Conservation (phyloP, 2,113 vertebrate genomes). For the Bos indicus region DNA sequence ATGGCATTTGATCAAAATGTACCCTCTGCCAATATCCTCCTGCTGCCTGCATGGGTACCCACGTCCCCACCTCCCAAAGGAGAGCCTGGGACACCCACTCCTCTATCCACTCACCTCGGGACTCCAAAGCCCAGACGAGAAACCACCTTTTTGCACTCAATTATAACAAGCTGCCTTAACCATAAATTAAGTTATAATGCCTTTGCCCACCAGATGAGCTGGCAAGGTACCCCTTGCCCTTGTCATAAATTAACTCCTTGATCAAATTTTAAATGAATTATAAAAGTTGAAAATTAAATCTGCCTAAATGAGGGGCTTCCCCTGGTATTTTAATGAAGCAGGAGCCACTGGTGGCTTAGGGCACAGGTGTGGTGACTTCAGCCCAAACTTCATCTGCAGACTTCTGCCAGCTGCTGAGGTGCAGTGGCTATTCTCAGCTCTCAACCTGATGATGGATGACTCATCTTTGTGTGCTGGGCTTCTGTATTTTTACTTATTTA, state of each 20-base stretch:
- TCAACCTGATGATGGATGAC: fast-evolving
- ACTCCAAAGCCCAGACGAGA: conserved; percentile 35
- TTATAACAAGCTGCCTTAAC: conserved; percentile 48
- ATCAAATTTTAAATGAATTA: conserved; percentile 71
- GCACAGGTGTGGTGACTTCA: background rate
- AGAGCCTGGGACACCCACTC: background rate
- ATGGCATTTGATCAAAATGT: background rate
- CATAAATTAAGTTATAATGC: conserved; percentile 59
- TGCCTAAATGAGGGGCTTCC: conserved; percentile 41
- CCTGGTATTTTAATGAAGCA: conserved; percentile 28
- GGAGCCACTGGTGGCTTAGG: background rate
- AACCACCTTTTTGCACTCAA: conserved; percentile 66
- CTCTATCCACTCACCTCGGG: background rate
- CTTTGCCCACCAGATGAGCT: conserved; percentile 51
- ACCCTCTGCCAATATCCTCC: background rate
- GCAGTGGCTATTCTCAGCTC: fast-evolving
- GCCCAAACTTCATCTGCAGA: background rate
- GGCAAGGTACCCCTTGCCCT: conserved; percentile 52
- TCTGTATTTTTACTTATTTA: background rate
- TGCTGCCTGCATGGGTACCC: fast-evolving
- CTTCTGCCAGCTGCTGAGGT: fast-evolving
- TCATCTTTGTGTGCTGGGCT: fast-evolving
- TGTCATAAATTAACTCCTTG: conserved; percentile 68
- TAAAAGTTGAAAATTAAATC: conserved; percentile 71
- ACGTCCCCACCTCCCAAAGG: background rate